Conservation (phyloP, 2,113 vertebrate species). For the Phalacrocorax brasilianus region DNA sequence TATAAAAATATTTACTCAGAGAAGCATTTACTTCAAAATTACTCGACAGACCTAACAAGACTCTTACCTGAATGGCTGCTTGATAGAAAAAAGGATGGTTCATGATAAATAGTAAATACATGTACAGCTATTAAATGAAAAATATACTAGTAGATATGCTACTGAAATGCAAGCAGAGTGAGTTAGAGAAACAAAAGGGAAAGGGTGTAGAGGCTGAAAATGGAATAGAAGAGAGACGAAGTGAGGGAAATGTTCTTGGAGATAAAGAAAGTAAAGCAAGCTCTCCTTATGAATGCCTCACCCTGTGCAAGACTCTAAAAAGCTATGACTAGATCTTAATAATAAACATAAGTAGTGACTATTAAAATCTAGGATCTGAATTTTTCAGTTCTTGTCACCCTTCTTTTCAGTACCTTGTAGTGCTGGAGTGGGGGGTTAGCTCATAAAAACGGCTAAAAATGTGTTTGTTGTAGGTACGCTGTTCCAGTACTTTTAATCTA, state of each 20-base stretch:
- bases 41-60: neutral
- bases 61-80: neutral
- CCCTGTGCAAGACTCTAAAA: neutral
- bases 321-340: neutral
- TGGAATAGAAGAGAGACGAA: neutral
- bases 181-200: neutral
- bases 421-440: neutral
- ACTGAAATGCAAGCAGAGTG: neutral
- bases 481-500: neutral
- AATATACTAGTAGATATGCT: neutral
- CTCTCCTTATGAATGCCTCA: neutral
- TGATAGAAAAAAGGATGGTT: neutral
- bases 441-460: neutral
- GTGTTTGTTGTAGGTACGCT: neutral
- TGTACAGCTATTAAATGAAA: neutral
- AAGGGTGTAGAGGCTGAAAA: neutral
- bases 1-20: neutral
- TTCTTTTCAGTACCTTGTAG: neutral
- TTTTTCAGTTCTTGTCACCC: neutral
- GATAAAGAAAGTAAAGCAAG: neutral
- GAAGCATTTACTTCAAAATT: neutral
- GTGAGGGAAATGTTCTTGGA: neutral
- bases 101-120: neutral
- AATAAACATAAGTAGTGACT: neutral
- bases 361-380: neutral